A percentile compares a stretch with the other conserved stretches of the same genome.
Evolutionary conservation across 2,888 invertebrate genomes (phyloP).

Genomic region (Drosophila limbata): DNA sequence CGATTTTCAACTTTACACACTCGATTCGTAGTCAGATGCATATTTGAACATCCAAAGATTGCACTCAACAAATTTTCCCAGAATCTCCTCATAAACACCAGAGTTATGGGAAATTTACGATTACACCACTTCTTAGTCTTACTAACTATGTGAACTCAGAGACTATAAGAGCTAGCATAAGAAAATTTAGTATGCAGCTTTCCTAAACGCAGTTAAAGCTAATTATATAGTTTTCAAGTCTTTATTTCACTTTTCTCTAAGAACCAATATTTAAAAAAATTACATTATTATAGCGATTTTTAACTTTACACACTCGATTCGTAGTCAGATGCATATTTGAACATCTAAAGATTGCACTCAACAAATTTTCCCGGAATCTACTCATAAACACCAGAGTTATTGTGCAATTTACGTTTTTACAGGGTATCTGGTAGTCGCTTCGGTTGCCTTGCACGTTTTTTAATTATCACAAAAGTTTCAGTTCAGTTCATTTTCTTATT

Average conservation of each 20-base stretch:
- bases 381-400: neutral
- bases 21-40: neutral
- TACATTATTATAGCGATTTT: neutral
- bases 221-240: neutral
- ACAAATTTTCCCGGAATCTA: neutral
- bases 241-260: neutral
- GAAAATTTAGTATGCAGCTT: neutral
- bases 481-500: slow-evolving; percentile 21
- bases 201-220: neutral
- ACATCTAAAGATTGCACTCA: too few species aligned
- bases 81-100: neutral
- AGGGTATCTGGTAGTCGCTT: slow-evolving; percentile 5
- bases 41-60: neutral
- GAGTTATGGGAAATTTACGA: too few species aligned
- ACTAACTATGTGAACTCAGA: neutral
- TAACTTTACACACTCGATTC: neutral
- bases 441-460: slow-evolving; percentile 42
- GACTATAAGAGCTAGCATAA: neutral
- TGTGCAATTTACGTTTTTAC: neutral
- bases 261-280: neutral
- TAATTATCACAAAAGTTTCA: slow-evolving; percentile 72
- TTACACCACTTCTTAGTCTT: neutral
- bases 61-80: neutral
- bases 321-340: neutral
- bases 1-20: too few species aligned